Percentiles rank a stretch among this genome's conserved stretches.
These are phyloP conservation scores for Rhinichthys osculus DNA, from an alignment of 2,797 vertebrate species.

Conservation along the genomic window DNA sequence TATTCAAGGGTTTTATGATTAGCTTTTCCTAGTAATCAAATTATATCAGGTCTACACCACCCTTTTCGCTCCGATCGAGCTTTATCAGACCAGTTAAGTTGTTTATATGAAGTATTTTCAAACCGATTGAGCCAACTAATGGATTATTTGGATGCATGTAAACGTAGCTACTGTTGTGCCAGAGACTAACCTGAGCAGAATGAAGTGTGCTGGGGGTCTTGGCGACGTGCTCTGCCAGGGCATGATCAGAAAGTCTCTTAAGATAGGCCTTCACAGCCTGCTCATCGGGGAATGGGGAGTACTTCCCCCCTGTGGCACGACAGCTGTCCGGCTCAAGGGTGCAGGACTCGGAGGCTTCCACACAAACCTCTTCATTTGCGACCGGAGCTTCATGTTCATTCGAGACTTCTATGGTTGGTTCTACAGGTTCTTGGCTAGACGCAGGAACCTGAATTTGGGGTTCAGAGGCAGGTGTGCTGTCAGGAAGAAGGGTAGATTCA, in stretches of 20 bases:
- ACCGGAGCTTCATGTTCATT: conserved; percentile 29
- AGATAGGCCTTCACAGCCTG: conserved; percentile 83
- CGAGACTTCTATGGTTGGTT: conserved; percentile 53
- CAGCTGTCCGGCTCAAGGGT: not conserved
- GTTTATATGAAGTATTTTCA: not conserved
- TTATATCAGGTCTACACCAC: not conserved
- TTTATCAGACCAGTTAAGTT: not conserved
- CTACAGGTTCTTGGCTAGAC: conserved; percentile 7
- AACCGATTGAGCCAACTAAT: not conserved
- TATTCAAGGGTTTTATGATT: too few relatives aligned
- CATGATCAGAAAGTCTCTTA: conserved; percentile 77
- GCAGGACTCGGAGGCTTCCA: conserved; percentile 33
- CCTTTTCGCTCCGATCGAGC: too few relatives aligned
- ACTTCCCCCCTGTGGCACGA: conserved; percentile 61
- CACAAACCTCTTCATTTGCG: conserved; percentile 54
- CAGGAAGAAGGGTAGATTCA: not conserved
- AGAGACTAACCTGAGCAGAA: conserved; percentile 77
- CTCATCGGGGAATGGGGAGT: conserved; percentile 77
- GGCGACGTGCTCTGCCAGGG: conserved; percentile 69
- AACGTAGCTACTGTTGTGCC: not conserved
- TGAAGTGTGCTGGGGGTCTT: conserved; percentile 64
- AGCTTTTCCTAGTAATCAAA: too few relatives aligned
- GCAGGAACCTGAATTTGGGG: not conserved
- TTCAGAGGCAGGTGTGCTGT: conserved; percentile 14
- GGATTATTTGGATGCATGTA: not conserved